phyloP scores from a whole-genome alignment of 2,113 vertebrate species.

The Brachypteracias leptosomus region DNA sequence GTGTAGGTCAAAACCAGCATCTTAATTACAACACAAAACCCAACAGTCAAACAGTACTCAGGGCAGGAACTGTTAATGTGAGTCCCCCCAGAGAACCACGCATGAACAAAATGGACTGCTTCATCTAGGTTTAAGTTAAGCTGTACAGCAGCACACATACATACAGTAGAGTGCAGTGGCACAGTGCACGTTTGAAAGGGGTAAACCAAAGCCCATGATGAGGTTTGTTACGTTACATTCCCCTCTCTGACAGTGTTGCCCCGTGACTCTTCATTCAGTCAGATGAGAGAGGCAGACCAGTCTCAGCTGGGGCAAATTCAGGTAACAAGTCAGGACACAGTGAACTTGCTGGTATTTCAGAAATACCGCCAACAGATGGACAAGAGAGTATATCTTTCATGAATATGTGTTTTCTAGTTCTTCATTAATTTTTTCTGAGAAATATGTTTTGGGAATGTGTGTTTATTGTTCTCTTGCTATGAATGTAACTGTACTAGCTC shows the following conservation, averaged over 20 bases:
- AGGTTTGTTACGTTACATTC: not conserved
- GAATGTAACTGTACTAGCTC: not conserved
- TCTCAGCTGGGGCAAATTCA: not conserved
- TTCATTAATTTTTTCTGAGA: not conserved
- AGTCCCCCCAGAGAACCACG: not conserved
- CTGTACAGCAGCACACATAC: not conserved
- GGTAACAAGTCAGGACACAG: not conserved
- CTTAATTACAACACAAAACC: not conserved
- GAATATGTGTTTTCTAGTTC: not conserved
- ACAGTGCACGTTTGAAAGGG: not conserved
- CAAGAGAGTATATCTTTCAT: not conserved
- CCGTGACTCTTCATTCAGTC: not conserved
- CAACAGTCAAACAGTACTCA: not conserved
- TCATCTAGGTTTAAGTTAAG: not conserved
- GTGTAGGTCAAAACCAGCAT: not conserved
- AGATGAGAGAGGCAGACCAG: not conserved
- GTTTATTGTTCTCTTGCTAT: not conserved
- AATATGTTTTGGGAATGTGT: not conserved
- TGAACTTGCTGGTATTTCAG: not conserved
- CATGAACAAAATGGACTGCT: not conserved
- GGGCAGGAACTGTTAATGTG: not conserved
- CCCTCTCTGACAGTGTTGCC: not conserved
- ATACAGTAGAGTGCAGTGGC: not conserved
- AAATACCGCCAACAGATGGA: not conserved
- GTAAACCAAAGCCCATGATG: not conserved